Conservation (phyloP, 2,113 vertebrate species). For the Nannospalax galili region DNA sequence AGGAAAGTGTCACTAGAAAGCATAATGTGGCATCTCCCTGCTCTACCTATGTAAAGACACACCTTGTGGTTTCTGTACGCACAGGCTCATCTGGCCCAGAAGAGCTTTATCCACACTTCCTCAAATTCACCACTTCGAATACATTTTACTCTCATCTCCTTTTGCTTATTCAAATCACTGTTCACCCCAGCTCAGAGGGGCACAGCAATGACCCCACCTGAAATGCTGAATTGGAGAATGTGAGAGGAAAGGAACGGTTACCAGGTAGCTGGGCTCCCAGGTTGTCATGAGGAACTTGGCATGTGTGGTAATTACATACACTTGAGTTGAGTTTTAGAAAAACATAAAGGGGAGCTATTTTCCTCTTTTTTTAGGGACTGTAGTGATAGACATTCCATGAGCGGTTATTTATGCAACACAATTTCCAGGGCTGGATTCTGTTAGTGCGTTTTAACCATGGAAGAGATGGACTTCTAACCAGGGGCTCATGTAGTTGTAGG, state of each 20-base stretch:
- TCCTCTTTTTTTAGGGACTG: not conserved
- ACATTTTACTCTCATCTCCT: not conserved
- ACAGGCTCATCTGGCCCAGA: not conserved
- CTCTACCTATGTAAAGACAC: not conserved
- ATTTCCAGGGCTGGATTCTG: constrained; percentile 20
- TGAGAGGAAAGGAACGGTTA: not conserved
- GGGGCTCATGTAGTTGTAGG: constrained; percentile 27
- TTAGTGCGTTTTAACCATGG: constrained; percentile 6
- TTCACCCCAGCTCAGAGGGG: not conserved
- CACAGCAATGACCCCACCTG: not conserved
- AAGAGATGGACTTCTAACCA: constrained; percentile 60
- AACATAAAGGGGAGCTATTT: constrained; percentile 15
- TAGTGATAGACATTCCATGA: not conserved
- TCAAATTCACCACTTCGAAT: not conserved
- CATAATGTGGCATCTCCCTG: not conserved
- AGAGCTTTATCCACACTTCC: not conserved
- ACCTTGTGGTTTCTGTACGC: fast-evolving
- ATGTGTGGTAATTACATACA: not conserved
- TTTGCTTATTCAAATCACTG: not conserved
- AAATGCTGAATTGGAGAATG: not conserved
- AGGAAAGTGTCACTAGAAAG: not conserved
- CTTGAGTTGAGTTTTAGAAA: constrained; percentile 51
- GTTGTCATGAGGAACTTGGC: not conserved
- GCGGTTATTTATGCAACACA: not conserved
- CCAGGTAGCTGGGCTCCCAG: not conserved